Percentiles rank a stretch among this genome's conserved stretches.
Conservation (phyloP, 2,113 vertebrate genomes). For the Lagenorhynchus albirostris region DNA sequence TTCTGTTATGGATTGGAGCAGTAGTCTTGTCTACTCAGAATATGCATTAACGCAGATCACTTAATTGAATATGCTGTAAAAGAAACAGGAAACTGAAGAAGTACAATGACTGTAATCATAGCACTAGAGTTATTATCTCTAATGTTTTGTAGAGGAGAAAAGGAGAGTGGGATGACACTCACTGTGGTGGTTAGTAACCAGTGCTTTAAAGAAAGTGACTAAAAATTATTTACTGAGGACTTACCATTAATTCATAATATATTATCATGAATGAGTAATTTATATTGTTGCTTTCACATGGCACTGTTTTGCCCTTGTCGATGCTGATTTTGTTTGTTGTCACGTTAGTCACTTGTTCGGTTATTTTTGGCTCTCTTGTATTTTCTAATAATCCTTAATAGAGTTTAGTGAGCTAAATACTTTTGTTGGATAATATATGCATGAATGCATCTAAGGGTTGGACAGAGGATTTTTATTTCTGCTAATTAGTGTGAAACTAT, state of each 20-base stretch:
- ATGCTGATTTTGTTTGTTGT: slow-evolving; percentile 24
- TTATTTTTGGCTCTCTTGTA: slow-evolving; percentile 12
- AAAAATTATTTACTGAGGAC: not conserved
- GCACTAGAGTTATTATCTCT: not conserved
- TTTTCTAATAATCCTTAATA: slow-evolving; percentile 45
- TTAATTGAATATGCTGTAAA: not conserved
- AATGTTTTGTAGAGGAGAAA: not conserved
- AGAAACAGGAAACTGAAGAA: not conserved
- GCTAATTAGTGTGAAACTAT: slow-evolving; percentile 10
- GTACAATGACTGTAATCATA: not conserved
- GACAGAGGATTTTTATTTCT: slow-evolving; percentile 1
- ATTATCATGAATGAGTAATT: not conserved
- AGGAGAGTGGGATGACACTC: not conserved
- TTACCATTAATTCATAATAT: not conserved
- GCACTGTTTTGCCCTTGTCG: not conserved
- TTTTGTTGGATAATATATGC: slow-evolving; percentile 5
- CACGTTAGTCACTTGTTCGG: not conserved
- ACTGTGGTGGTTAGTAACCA: not conserved
- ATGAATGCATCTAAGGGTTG: not conserved
- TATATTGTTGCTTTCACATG: not conserved
- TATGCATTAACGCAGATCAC: not conserved
- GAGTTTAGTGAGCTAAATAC: slow-evolving; percentile 36
- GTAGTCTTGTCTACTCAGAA: not conserved
- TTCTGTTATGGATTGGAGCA: not conserved
- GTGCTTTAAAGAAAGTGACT: not conserved